Conservation (phyloP, 1,140 invertebrate genomes). For the Megalopta genalis region DNA sequence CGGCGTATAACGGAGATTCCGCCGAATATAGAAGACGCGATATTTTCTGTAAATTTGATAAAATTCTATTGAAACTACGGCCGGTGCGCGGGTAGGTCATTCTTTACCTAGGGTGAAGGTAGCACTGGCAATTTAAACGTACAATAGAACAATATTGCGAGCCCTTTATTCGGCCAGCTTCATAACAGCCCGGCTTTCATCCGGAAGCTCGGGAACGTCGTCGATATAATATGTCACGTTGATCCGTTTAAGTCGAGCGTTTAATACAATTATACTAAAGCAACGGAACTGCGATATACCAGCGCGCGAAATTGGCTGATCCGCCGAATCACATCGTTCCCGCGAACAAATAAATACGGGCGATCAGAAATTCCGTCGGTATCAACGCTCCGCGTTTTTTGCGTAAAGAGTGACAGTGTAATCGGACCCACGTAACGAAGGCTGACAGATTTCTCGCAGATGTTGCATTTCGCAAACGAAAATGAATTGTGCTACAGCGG, state of each 20-base stretch:
- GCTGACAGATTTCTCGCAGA: too few relatives aligned
- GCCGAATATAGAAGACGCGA: too few relatives aligned
- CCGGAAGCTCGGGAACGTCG: slow-evolving; percentile 27
- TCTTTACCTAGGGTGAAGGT: slow-evolving; percentile 51
- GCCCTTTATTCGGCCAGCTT: slow-evolving; percentile 60
- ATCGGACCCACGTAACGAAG: too few relatives aligned
- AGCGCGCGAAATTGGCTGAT: background rate
- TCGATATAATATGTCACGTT: slow-evolving; percentile 59
- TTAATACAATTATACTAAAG: slow-evolving; percentile 38
- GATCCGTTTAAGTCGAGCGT: slow-evolving; percentile 51
- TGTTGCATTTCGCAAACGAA: too few relatives aligned
- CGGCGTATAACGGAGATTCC: too few relatives aligned
- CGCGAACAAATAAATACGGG: too few relatives aligned
- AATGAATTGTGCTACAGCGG: too few relatives aligned
- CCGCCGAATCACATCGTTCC: too few relatives aligned
- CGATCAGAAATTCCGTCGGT: too few relatives aligned
- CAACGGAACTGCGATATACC: slow-evolving; percentile 2
- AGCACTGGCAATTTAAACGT: slow-evolving; percentile 62
- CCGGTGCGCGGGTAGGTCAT: slow-evolving; percentile 28
- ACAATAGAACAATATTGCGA: slow-evolving; percentile 51
- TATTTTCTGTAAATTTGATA: slow-evolving; percentile 7
- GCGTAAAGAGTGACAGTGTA: too few relatives aligned
- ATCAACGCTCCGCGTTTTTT: too few relatives aligned
- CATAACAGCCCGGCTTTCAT: slow-evolving; percentile 57
- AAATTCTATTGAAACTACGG: background rate